Conservation (phyloP, 1,140 invertebrate genomes). For the Monochamus saltuarius region DNA sequence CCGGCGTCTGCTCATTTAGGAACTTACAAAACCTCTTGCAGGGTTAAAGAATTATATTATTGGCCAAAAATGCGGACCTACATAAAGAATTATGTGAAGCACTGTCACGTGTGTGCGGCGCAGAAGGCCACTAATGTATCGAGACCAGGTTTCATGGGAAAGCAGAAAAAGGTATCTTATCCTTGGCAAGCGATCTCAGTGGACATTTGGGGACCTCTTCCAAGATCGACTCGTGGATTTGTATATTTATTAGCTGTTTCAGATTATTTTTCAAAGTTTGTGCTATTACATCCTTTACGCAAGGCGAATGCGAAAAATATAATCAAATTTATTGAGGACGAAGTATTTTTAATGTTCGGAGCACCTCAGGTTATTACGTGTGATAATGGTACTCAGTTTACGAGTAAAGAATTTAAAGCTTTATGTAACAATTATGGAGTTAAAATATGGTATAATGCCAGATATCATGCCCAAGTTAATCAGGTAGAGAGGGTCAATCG, state of each 20-base stretch:
- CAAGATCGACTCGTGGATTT: constrained; percentile 34
- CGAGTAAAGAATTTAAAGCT: too few species aligned
- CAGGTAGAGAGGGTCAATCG: too few species aligned
- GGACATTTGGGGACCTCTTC: constrained; percentile 28
- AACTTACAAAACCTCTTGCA: constrained; percentile 16
- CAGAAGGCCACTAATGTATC: constrained; percentile 33
- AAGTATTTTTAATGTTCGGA: constrained; percentile 27
- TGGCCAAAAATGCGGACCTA: constrained; percentile 41
- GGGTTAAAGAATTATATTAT: constrained; percentile 31
- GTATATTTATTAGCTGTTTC: constrained; percentile 42
- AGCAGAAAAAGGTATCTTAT: constrained; percentile 14
- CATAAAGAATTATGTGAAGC: constrained; percentile 29
- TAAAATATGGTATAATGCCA: too few species aligned
- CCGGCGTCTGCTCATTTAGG: constrained; percentile 17
- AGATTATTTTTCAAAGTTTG: constrained; percentile 46
- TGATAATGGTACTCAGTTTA: constrained; percentile 39
- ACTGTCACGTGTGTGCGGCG: constrained; percentile 38
- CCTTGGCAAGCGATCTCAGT: constrained; percentile 5
- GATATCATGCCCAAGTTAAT: too few species aligned
- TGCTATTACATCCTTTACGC: constrained; percentile 17
- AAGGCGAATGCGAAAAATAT: constrained; percentile 13
- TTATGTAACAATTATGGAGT: too few species aligned
- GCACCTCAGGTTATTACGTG: constrained; percentile 19
- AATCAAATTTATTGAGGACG: constrained; percentile 27
- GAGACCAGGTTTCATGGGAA: constrained; percentile 38